Conservation (phyloP, 2,113 vertebrate genomes). For the Amblyopsis rosae region DNA sequence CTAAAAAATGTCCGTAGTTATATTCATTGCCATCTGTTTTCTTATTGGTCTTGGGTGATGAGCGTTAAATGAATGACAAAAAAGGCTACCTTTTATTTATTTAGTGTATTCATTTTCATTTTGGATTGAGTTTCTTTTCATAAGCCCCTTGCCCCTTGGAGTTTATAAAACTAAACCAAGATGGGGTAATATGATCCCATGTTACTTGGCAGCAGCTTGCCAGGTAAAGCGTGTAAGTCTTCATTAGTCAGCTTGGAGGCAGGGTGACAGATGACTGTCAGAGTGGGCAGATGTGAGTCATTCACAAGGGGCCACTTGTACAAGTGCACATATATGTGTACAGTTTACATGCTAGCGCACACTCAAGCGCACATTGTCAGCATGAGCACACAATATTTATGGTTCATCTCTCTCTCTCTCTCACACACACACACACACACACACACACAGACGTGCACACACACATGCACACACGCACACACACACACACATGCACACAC, state of each 20-base stretch:
- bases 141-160: no score
- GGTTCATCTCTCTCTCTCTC: not conserved
- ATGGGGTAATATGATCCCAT: no score
- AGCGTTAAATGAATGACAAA: no score
- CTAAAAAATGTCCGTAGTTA: no score
- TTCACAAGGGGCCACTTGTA: conserved; percentile 19
- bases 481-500: conserved; percentile 10
- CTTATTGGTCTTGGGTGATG: no score
- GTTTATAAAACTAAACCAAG: no score
- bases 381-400: not conserved
- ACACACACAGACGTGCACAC: not conserved
- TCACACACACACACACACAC: conserved; percentile 8
- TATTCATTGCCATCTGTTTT: no score
- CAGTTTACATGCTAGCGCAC: not conserved
- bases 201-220: no score
- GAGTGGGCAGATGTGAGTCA: conserved; percentile 45
- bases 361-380: not conserved
- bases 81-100: no score
- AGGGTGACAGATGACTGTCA: conserved; percentile 31
- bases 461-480: conserved; percentile 14
- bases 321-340: not conserved
- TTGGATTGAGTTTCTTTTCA: no score
- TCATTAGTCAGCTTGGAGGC: not conserved
- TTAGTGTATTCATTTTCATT: no score
- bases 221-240: not conserved